These are phyloP conservation scores for Eubucco bourcierii DNA, from an alignment of 2,113 vertebrate genomes.

Conservation along the genomic window DNA sequence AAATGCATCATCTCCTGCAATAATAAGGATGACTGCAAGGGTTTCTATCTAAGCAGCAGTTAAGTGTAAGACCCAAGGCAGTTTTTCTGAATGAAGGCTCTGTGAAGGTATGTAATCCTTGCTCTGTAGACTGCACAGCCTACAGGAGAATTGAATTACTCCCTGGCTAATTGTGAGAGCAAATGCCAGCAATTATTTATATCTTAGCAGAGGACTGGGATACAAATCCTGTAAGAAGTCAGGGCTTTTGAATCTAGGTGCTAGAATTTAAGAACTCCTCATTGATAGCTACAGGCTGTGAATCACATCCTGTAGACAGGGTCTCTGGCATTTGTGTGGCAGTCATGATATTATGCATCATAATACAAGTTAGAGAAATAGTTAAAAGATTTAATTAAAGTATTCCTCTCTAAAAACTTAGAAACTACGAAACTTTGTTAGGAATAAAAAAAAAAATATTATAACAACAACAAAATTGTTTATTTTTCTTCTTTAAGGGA, in stretches of 20 bases:
- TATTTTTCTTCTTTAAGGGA: neutral
- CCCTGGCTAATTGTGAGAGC: neutral
- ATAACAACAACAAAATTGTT: neutral
- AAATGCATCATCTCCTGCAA: neutral
- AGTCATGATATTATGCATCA: neutral
- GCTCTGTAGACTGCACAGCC: too few species aligned
- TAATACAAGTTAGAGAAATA: neutral
- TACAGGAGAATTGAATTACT: neutral
- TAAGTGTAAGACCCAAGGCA: neutral
- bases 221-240: neutral
- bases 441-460: neutral
- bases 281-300: neutral
- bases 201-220: neutral
- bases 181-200: neutral
- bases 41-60: neutral
- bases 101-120: neutral
- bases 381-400: neutral
- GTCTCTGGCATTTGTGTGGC: neutral
- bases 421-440: neutral
- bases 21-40: neutral
- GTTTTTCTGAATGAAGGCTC: neutral
- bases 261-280: neutral
- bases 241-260: neutral
- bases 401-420: neutral
- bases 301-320: fast-evolving